phyloP scores from a whole-genome alignment of 2,113 vertebrate genomes.

The Oophaga pumilio region DNA sequence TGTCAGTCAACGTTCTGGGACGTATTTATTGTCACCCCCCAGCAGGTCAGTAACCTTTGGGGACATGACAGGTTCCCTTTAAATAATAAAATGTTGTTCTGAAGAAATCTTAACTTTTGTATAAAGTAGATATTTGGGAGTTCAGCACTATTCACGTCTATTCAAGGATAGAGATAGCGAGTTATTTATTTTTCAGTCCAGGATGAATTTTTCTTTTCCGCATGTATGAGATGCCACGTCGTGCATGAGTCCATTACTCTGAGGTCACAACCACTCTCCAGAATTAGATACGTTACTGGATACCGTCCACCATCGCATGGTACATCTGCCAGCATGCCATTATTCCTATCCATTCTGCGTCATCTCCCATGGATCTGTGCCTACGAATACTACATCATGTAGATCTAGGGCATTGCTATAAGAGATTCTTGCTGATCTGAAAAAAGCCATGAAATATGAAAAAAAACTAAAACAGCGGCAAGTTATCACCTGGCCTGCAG shows the following conservation, averaged over 20 bases:
- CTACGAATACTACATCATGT: background rate
- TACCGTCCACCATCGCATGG: conserved; percentile 9
- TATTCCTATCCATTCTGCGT: background rate
- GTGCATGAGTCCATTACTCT: background rate
- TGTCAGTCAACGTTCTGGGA: too few relatives aligned
- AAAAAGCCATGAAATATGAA: conserved; percentile 40
- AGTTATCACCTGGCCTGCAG: background rate
- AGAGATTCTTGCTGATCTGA: conserved; percentile 18
- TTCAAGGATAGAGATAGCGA: too few relatives aligned
- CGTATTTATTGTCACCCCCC: too few relatives aligned
- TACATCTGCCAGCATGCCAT: conserved; percentile 14
- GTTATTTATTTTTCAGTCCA: background rate
- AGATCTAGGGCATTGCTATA: background rate
- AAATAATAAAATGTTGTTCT: background rate
- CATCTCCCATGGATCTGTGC: conserved; percentile 1
- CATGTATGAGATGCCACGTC: background rate
- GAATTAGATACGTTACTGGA: background rate
- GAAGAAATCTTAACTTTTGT: background rate
- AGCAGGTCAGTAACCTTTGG: too few relatives aligned
- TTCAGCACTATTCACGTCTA: background rate
- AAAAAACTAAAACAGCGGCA: background rate
- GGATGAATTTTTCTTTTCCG: background rate
- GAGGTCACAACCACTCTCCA: background rate
- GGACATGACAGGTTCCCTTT: background rate
- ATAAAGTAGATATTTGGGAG: too few relatives aligned